phyloP scores from a whole-genome alignment of 1,140 invertebrate species.

The Eueides isabella region DNA sequence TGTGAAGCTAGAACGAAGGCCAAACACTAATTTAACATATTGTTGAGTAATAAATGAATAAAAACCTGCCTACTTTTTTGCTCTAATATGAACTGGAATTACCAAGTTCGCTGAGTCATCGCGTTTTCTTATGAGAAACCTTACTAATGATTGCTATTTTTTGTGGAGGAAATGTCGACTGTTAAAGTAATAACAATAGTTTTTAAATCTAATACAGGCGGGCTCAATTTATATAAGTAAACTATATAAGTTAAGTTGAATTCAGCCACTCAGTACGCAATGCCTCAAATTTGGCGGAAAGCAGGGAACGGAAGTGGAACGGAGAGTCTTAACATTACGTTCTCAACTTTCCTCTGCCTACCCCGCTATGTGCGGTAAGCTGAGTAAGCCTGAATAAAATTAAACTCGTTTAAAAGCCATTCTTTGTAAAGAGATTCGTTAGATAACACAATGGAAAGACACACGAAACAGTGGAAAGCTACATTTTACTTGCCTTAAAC shows the following conservation, averaged over 20 bases:
- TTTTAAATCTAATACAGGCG: background rate
- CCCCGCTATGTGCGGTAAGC: too few species aligned
- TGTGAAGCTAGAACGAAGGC: too few species aligned
- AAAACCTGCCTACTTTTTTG: background rate
- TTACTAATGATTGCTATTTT: background rate
- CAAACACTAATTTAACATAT: too few species aligned
- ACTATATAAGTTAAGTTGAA: too few species aligned
- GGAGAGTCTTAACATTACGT: too few species aligned
- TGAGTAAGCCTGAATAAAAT: too few species aligned
- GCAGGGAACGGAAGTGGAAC: too few species aligned
- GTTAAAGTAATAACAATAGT: background rate
- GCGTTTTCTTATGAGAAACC: slow-evolving; percentile 4
- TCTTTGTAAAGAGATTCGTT: background rate
- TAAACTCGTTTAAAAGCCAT: background rate
- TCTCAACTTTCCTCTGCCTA: too few species aligned
- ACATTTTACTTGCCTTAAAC: background rate
- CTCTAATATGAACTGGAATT: slow-evolving; percentile 9
- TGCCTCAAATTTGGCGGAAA: too few species aligned
- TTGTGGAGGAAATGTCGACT: background rate
- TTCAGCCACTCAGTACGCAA: too few species aligned
- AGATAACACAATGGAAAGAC: background rate
- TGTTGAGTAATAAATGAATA: background rate
- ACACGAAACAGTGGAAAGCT: background rate
- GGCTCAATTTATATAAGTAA: background rate
- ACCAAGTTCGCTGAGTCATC: slow-evolving; percentile 22